Conservation (phyloP, 2,797 vertebrate species). For the Sebastolobus altivelis region DNA sequence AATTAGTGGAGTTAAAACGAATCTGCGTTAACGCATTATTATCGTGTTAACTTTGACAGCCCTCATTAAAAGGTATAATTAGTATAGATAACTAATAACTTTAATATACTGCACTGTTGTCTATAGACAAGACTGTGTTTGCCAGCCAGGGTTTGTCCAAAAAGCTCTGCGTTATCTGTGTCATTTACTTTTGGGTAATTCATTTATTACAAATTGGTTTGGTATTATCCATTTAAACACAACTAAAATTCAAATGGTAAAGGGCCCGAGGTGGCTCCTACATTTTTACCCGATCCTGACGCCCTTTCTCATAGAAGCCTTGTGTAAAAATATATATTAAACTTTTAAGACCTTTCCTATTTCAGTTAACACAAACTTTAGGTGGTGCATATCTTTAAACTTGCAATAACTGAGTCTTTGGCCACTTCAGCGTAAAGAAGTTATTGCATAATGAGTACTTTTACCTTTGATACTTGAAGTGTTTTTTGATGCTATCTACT, state of each 20-base stretch:
- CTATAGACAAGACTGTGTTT: neutral
- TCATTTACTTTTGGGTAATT: neutral
- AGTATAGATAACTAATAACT: neutral
- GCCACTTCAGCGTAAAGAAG: neutral
- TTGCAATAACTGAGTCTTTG: neutral
- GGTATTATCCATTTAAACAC: neutral
- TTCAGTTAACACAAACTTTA: neutral
- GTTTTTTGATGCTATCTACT: too few species aligned
- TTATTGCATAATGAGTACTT: too few species aligned
- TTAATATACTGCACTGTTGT: neutral
- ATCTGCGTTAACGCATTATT: too few species aligned
- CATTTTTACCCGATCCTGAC: neutral
- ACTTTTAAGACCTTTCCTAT: neutral
- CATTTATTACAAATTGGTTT: neutral
- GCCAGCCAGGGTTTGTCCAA: neutral
- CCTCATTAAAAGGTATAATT: neutral
- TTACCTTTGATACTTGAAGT: too few species aligned
- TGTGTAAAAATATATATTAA: neutral
- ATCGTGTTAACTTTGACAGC: too few species aligned
- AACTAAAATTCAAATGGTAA: neutral
- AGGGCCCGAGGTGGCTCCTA: neutral
- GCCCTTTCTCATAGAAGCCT: neutral
- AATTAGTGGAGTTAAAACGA: too few species aligned
- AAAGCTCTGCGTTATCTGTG: neutral
- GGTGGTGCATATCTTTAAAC: neutral